Base-by-base conservation (phyloP, 2,888 invertebrate species). In the Dryobotodes eremita region DNA sequence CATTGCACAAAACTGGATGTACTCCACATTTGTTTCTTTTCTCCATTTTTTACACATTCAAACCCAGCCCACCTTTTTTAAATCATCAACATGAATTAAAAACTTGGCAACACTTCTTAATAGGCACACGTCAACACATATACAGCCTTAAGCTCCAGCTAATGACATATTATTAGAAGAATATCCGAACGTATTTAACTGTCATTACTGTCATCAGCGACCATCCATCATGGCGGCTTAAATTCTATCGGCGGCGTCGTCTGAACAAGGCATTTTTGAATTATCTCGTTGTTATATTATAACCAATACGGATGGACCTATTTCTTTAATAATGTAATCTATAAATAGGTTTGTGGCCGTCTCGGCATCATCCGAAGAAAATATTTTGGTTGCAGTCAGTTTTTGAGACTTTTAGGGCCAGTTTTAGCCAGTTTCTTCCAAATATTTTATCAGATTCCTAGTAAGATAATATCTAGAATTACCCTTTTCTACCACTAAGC, bases 141-240 rank as follows among this genome's bases (percentile, higher is more conserved):
- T 66, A 81, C 76, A 78, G 75, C 77, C 79, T 77, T 74, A 77
- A 83, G 82, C 55, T 76, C 61, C 57, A 83, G 74, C 84, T 86
- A 88, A 88, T 77, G 85, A 85, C 86, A 85, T 78, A 85, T 71
- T 79, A 85, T 79, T 85, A 83, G 55, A 81, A 82, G 85, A 84
- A 81, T 86, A 87, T 86, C 84, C 84, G 80, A 88, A 88, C 89
- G 84, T 77, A 89, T 88, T 88, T 88, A 89, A 85, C 88, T 85
- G 88, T 85, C 88, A 84, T 88, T 89, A 88, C 80, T 86, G 89
- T 88, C 89, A 86, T 89, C 89, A 73, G 69, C 76, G 50, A 46
- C 78, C 88, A 89, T 89, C 88, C 88, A 89, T 84, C 86, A 89
- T 79, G 79, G 85, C 84, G 82, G 83, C 82, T 87, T 88, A 88